phyloP scores from a whole-genome alignment of 1,140 invertebrate species.

The Drosophila hydei region DNA sequence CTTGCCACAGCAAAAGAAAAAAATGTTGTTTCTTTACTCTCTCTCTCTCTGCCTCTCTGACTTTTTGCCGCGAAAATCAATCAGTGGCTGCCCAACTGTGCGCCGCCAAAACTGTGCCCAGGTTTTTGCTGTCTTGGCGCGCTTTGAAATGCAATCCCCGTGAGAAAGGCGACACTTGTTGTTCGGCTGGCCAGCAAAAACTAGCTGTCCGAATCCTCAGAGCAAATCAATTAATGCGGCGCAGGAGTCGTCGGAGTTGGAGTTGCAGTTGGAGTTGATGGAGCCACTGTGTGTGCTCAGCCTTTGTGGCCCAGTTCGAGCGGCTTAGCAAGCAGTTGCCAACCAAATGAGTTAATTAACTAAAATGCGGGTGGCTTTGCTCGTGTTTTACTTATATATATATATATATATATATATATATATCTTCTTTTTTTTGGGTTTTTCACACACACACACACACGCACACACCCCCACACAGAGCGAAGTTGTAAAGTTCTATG shows the following conservation, averaged over 20 bases:
- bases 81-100: conserved; percentile 22
- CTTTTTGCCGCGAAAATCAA: conserved; percentile 60
- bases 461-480: not conserved
- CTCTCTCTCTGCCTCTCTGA: conserved; percentile 50
- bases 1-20: conserved; percentile 3
- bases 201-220: conserved; percentile 40
- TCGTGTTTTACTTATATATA: conserved; percentile 25
- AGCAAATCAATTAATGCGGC: conserved; percentile 74
- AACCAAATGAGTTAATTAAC: conserved; percentile 84
- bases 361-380: conserved; percentile 83
- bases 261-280: not conserved
- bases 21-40: no score
- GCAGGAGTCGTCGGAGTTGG: not conserved
- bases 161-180: conserved; percentile 76
- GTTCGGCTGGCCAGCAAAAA: conserved; percentile 35
- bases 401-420: conserved; percentile 11
- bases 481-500: conserved; percentile 18
- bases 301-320: conserved; percentile 60
- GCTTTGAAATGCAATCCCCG: conserved; percentile 72
- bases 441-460: conserved; percentile 11
- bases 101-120: conserved; percentile 24
- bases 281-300: not conserved
- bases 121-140: conserved; percentile 19
- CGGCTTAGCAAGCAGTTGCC: conserved; percentile 70
- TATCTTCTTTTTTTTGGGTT: conserved; percentile 37